Evolutionary conservation across 2,888 invertebrate genomes (phyloP).

Genomic region (Caenorhabditis sp.): DNA sequence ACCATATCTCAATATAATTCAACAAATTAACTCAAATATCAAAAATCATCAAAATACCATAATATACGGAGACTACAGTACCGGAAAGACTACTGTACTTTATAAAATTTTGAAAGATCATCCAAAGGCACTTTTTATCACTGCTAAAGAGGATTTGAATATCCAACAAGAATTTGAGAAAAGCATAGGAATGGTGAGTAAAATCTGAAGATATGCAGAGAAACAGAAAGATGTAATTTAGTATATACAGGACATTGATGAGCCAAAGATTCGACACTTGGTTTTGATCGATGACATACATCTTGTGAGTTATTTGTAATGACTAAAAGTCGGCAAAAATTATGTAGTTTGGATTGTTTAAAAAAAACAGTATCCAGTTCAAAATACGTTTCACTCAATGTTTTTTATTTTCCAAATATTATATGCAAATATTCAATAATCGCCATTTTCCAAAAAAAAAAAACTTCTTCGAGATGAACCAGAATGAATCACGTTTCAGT

Average conservation of each 20-base stretch:
- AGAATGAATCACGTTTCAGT: no score
- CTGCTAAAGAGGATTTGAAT: not conserved
- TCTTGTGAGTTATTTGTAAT: not conserved
- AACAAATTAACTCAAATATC: conserved; percentile 12
- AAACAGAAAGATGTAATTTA: not conserved
- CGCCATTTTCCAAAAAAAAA: no score
- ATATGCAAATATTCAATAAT: no score
- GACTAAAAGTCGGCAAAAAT: no score
- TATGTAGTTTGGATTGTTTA: no score
- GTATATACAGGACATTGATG: not conserved
- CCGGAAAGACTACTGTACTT: conserved; percentile 29
- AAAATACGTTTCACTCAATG: no score
- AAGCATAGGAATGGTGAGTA: not conserved
- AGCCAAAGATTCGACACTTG: not conserved
- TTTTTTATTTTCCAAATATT: no score
- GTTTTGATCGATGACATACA: not conserved
- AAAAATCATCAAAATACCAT: conserved; percentile 10
- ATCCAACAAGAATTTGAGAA: not conserved
- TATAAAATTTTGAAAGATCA: conserved; percentile 4
- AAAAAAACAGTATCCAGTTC: no score
- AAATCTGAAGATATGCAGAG: not conserved
- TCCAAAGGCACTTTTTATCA: not conserved
- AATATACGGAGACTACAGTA: conserved; percentile 27
- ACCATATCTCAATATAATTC: not conserved
- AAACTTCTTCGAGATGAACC: no score